These are phyloP conservation scores for Drosophila borborema DNA, from an alignment of 2,888 invertebrate species.

Conservation along the genomic window DNA sequence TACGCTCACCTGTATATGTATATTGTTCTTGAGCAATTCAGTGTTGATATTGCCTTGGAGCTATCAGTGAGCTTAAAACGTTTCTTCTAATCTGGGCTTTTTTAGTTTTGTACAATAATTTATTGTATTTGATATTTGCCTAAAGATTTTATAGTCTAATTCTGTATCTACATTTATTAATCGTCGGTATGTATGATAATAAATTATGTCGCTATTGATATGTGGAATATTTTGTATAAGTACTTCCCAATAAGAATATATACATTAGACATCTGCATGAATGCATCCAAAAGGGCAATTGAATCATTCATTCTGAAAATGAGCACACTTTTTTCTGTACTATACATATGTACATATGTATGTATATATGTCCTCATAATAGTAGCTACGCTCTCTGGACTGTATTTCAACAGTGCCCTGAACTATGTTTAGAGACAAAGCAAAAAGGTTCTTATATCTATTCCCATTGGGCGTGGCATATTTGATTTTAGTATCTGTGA, in stretches of 20 bases:
- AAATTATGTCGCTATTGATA: not conserved
- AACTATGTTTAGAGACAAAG: too few relatives aligned
- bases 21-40: constrained; percentile 59
- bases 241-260: not conserved
- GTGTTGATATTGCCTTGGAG: constrained; percentile 27
- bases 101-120: not conserved
- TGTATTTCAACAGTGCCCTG: too few relatives aligned
- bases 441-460: too few relatives aligned
- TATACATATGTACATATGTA: too few relatives aligned
- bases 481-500: too few relatives aligned
- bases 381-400: too few relatives aligned
- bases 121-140: not conserved
- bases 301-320: too few relatives aligned
- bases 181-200: not conserved
- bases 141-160: not conserved
- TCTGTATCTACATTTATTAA: not conserved
- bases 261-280: too few relatives aligned
- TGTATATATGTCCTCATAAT: too few relatives aligned
- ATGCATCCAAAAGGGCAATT: too few relatives aligned
- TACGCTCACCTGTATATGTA: constrained; percentile 10
- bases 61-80: constrained; percentile 4
- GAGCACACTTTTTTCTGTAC: too few relatives aligned
- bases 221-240: not conserved
- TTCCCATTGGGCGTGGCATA: too few relatives aligned
- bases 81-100: not conserved